These are phyloP conservation scores for Chinchilla lanigera DNA, from an alignment of 2,113 vertebrate genomes.

Conservation along the genomic window DNA sequence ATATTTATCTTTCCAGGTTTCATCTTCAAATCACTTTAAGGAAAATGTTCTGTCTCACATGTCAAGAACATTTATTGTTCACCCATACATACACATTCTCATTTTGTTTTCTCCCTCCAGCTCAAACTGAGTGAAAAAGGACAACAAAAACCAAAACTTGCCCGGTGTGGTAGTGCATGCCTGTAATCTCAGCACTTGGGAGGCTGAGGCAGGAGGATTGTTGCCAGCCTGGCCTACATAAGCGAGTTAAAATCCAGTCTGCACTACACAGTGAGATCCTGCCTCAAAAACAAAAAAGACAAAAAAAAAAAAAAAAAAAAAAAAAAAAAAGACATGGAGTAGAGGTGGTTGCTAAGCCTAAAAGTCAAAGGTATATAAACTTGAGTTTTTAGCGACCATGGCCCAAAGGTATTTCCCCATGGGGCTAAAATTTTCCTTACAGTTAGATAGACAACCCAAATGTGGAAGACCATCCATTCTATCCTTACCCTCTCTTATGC, in stretches of 20 bases:
- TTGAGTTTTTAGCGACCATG: background rate
- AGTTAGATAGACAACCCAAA: background rate
- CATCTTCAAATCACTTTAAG: conserved; percentile 38
- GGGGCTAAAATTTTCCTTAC: conserved; percentile 15
- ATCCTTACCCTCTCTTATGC: background rate
- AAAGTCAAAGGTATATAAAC: background rate
- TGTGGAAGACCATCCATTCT: background rate
- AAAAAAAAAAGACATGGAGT: background rate
- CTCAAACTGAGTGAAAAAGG: conserved; percentile 27
- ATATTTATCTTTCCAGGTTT: conserved; percentile 24
- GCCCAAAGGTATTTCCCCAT: conserved; percentile 26
- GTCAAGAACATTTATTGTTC: conserved; percentile 2
- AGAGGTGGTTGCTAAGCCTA: background rate
- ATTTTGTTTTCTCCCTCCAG: conserved; percentile 28
- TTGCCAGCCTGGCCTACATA: background rate
- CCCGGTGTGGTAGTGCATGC: background rate
- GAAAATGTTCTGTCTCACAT: background rate
- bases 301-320: background rate
- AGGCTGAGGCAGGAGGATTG: background rate
- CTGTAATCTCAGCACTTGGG: background rate
- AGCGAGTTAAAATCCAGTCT: background rate
- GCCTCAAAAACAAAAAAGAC: background rate
- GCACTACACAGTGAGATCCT: background rate
- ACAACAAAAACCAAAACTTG: conserved; percentile 51
- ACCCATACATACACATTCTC: background rate